Percentiles rank a stretch among this genome's conserved stretches.
Conservation (phyloP, 2,888 invertebrate species). For the Drosophila aldrichi region DNA sequence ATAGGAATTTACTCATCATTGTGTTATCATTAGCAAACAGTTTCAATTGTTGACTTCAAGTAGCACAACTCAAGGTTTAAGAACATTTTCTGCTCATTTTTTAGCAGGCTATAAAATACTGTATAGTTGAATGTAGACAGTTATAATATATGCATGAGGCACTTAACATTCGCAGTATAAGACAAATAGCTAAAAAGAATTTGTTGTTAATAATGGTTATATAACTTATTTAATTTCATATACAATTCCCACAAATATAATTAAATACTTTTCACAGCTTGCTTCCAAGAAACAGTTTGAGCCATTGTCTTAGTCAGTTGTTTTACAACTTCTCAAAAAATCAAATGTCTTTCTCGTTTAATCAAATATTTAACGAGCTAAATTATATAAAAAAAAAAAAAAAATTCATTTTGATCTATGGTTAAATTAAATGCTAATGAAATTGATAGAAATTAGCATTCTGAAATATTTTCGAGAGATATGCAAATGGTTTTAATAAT, state of each 20-base stretch:
- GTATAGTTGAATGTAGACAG: too few relatives aligned
- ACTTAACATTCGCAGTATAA: too few relatives aligned
- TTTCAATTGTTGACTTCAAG: too few relatives aligned
- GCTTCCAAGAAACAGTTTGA: not conserved
- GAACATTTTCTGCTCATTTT: too few relatives aligned
- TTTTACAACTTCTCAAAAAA: not conserved
- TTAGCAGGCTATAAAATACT: too few relatives aligned
- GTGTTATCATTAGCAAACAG: too few relatives aligned
- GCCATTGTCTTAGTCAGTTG: not conserved
- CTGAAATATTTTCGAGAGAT: conserved; percentile 11
- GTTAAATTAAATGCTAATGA: conserved; percentile 33
- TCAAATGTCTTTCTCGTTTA: not conserved
- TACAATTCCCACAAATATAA: not conserved
- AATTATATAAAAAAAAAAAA: conserved; percentile 45
- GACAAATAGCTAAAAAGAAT: not conserved
- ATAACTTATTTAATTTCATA: not conserved
- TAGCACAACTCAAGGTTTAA: too few relatives aligned
- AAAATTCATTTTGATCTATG: conserved; percentile 14
- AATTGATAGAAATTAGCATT: conserved; percentile 33
- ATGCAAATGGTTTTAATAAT: conserved; percentile 37
- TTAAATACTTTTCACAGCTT: not conserved
- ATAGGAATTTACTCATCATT: too few relatives aligned
- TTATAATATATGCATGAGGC: too few relatives aligned
- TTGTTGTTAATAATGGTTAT: not conserved
- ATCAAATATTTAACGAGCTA: conserved; percentile 21